phyloP scores from a whole-genome alignment of 2,797 vertebrate genomes.

The Chaetophractus vellerosus region DNA sequence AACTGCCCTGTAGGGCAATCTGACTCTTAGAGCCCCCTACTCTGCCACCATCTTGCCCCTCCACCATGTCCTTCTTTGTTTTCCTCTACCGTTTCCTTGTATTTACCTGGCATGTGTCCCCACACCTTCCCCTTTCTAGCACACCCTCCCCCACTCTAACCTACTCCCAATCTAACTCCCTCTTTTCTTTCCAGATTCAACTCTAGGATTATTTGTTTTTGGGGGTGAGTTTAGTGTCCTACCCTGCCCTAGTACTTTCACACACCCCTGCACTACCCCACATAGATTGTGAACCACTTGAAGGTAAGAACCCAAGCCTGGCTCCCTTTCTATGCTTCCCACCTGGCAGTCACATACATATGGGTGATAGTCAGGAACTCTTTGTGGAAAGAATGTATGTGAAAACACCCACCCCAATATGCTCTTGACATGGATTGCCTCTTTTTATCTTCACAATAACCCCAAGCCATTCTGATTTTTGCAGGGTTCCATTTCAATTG shows the following conservation, averaged over 20 bases:
- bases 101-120: background rate
- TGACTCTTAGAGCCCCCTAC: no score
- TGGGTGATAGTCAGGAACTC: background rate
- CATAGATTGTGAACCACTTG: background rate
- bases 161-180: background rate
- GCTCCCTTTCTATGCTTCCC: background rate
- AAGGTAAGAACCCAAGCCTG: background rate
- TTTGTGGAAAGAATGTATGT: background rate
- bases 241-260: background rate
- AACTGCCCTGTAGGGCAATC: no score
- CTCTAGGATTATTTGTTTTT: background rate
- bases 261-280: no score
- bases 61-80: background rate
- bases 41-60: no score
- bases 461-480: background rate
- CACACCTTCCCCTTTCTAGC: background rate
- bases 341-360: background rate
- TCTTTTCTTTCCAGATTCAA: slow-evolving; percentile 37
- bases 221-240: background rate
- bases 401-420: background rate
- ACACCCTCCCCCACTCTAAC: background rate
- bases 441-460: background rate
- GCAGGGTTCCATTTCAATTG: background rate
- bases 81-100: background rate
- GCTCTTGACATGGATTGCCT: background rate